These are phyloP conservation scores for Steinernema carpocapsae DNA, from an alignment of 2,888 invertebrate species.

Conservation along the genomic window DNA sequence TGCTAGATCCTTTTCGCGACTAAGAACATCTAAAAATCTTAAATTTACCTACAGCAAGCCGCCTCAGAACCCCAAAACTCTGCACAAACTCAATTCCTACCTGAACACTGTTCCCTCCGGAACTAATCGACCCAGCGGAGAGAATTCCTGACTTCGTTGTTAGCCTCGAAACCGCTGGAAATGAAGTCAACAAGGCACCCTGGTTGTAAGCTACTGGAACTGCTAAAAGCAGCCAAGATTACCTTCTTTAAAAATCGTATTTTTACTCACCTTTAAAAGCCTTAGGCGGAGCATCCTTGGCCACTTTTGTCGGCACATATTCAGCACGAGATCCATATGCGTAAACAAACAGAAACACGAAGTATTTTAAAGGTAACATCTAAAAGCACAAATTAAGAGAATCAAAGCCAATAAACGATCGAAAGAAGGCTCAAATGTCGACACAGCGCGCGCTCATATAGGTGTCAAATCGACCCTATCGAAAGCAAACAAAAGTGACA, in stretches of 20 bases:
- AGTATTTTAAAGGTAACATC: background rate
- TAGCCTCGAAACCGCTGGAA: background rate
- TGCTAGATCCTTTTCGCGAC: too few relatives aligned
- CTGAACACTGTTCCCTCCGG: slow-evolving; percentile 14
- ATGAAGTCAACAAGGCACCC: background rate
- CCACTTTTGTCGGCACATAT: background rate
- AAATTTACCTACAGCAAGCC: too few relatives aligned
- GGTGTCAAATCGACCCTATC: background rate
- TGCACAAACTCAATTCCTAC: background rate
- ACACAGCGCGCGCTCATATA: slow-evolving; percentile 23
- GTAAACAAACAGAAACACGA: slow-evolving; percentile 1
- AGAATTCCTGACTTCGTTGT: slow-evolving; percentile 8
- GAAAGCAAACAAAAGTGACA: slow-evolving; percentile 34
- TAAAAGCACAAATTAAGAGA: background rate
- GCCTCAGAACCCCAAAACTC: too few relatives aligned
- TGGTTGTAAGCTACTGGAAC: slow-evolving; percentile 27
- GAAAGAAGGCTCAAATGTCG: background rate
- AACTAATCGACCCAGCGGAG: slow-evolving; percentile 13
- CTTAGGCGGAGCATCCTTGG: background rate
- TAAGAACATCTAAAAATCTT: too few relatives aligned
- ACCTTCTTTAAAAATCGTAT: background rate
- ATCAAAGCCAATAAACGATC: background rate
- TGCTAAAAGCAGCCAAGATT: background rate
- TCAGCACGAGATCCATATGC: background rate
- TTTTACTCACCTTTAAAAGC: background rate